A percentile compares a stretch with the other conserved stretches of the same genome.
These are phyloP conservation scores for Leucoraja erinaceus DNA, from an alignment of 2,113 vertebrate species.

Conservation along the genomic window DNA sequence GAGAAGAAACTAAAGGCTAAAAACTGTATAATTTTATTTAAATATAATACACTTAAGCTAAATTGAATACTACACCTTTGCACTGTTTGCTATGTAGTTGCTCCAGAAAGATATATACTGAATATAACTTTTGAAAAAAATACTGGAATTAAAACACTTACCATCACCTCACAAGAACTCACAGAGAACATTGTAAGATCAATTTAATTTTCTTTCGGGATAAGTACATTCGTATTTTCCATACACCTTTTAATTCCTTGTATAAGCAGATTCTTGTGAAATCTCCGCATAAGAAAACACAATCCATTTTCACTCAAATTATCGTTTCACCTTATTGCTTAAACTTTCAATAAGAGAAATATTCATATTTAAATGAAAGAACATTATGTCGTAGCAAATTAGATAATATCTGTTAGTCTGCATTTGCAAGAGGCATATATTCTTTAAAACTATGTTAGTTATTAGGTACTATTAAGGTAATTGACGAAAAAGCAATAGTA, in stretches of 20 bases:
- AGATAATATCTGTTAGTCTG: conserved; percentile 10
- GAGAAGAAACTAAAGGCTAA: conserved; percentile 23
- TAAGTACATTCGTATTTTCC: conserved; percentile 29
- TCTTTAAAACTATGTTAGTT: conserved; percentile 15
- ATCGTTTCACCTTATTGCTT: conserved; percentile 34
- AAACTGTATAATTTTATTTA: conserved; percentile 35
- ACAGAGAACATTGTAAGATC: conserved; percentile 31
- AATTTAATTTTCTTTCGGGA: conserved; percentile 14
- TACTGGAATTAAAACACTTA: conserved; percentile 29
- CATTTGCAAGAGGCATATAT: conserved; percentile 31
- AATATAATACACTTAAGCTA: conserved; percentile 35
- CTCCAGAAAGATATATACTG: conserved; percentile 22
- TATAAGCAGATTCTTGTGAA: conserved; percentile 10
- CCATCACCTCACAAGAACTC: conserved; percentile 32
- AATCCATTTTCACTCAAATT: not conserved
- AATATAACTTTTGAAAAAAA: conserved; percentile 29
- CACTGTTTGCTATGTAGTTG: not conserved
- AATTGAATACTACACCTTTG: conserved; percentile 28
- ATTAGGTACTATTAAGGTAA: conserved; percentile 7
- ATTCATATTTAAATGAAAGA: conserved; percentile 7
- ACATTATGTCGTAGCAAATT: conserved; percentile 16
- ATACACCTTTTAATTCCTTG: not conserved
- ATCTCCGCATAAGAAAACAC: not conserved
- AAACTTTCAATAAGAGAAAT: conserved; percentile 28
- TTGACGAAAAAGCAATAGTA: conserved; percentile 24